Percentiles rank a stretch among this genome's conserved stretches.
Conservation (phyloP, 1,140 invertebrate species). For the Caenorhabditis latens region DNA sequence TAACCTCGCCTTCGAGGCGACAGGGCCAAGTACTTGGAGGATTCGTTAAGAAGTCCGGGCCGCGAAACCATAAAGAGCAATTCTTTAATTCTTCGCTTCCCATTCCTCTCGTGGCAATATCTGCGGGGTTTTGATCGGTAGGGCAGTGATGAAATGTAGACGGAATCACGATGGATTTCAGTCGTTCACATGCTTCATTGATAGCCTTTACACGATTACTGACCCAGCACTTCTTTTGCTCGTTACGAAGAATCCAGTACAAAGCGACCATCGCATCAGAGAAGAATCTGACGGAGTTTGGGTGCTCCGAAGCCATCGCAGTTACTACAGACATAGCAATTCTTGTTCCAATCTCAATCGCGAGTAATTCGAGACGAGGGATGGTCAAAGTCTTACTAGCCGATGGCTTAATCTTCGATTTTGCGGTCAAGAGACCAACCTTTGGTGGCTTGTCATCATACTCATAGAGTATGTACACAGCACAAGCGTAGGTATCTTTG, state of each 20-base stretch:
- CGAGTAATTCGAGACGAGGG: not conserved
- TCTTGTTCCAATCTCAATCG: not conserved
- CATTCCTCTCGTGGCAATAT: not conserved
- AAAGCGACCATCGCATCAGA: too few species aligned
- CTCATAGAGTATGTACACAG: not conserved
- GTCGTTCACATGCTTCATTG: not conserved
- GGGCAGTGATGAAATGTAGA: not conserved
- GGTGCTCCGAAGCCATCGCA: too few species aligned
- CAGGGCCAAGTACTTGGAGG: not conserved
- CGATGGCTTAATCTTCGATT: not conserved
- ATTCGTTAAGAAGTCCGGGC: not conserved
- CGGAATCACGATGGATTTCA: not conserved
- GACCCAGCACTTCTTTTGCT: too few species aligned
- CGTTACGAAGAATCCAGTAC: not conserved
- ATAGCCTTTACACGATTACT: not conserved
- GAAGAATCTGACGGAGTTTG: too few species aligned
- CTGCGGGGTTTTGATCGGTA: not conserved
- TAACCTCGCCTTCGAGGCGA: not conserved
- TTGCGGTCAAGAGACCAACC: not conserved
- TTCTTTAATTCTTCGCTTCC: not conserved
- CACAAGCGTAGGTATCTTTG: not conserved
- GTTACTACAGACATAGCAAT: not conserved
- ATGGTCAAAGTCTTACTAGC: not conserved
- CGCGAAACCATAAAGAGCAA: not conserved
- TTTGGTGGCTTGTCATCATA: not conserved